These are phyloP conservation scores for Calameuta idolon DNA, from an alignment of 2,888 invertebrate species.

Conservation along the genomic window DNA sequence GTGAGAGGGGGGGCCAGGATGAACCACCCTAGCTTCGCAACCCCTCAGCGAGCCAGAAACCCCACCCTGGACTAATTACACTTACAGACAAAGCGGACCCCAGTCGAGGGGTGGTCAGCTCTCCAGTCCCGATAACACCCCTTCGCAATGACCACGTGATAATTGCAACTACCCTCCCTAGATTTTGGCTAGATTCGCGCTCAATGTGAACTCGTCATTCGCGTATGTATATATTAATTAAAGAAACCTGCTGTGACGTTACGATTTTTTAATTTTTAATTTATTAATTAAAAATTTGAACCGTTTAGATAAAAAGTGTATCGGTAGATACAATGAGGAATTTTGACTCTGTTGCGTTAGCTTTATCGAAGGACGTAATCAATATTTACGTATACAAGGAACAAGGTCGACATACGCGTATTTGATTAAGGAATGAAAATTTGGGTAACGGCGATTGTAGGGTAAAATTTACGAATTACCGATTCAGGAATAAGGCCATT, in stretches of 20 bases:
- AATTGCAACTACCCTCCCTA: constrained; percentile 50
- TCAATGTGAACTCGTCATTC: background rate
- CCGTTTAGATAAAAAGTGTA: background rate
- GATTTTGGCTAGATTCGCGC: background rate
- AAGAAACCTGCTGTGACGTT: background rate
- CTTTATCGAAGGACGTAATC: background rate
- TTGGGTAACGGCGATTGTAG: background rate
- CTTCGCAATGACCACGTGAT: constrained; percentile 64
- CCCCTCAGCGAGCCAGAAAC: constrained; percentile 45
- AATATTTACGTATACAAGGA: background rate
- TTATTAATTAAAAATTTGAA: background rate
- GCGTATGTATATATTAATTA: background rate
- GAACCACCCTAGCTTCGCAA: constrained; percentile 45
- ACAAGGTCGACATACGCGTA: background rate
- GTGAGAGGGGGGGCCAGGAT: constrained; percentile 52
- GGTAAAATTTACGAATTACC: constrained; percentile 54
- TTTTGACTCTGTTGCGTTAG: background rate
- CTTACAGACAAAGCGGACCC: constrained; percentile 65
- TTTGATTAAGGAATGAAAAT: background rate
- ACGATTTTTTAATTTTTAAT: background rate
- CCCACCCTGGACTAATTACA: constrained; percentile 66
- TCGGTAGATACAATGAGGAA: background rate
- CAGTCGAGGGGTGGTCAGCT: constrained; percentile 53
- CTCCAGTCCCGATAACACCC: constrained; percentile 58
- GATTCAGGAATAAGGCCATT: constrained; percentile 64